phyloP scores from a whole-genome alignment of 2,113 vertebrate species.

The Corythornis madagascariensis region DNA sequence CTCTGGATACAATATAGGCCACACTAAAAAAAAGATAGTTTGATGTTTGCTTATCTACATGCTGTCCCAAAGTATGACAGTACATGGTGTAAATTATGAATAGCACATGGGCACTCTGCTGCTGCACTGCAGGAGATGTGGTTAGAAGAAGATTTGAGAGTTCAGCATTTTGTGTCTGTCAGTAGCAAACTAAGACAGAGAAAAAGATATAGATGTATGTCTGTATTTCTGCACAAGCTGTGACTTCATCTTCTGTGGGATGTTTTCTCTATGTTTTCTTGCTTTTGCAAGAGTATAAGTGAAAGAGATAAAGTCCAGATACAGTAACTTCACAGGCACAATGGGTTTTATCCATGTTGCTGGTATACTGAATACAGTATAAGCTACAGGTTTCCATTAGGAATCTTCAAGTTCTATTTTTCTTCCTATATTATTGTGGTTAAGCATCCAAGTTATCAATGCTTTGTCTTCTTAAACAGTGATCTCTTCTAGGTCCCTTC shows the following conservation, averaged over 20 bases:
- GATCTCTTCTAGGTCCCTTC: background rate
- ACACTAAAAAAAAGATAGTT: constrained; percentile 7
- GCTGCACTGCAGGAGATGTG: background rate
- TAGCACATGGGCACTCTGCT: background rate
- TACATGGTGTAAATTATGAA: constrained; percentile 47
- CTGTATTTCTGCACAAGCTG: background rate
- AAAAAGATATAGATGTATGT: background rate
- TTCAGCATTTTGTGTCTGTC: constrained; percentile 23
- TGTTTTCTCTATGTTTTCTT: background rate
- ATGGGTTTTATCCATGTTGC: background rate
- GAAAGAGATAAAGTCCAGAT: background rate
- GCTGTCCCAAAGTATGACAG: background rate
- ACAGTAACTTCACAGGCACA: background rate
- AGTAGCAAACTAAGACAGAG: background rate
- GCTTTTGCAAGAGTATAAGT: background rate
- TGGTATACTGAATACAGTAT: background rate
- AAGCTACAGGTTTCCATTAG: background rate
- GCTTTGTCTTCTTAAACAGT: background rate
- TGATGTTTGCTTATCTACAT: constrained; percentile 25
- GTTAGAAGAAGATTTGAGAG: background rate
- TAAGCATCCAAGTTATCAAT: background rate
- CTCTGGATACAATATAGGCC: background rate
- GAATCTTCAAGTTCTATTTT: background rate
- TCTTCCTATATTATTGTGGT: background rate
- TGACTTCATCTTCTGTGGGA: background rate